A percentile compares a stretch with the other conserved stretches of the same genome.
These are phyloP conservation scores for Caenorhabditis angaria DNA, from an alignment of 2,888 invertebrate species.

Conservation along the genomic window DNA sequence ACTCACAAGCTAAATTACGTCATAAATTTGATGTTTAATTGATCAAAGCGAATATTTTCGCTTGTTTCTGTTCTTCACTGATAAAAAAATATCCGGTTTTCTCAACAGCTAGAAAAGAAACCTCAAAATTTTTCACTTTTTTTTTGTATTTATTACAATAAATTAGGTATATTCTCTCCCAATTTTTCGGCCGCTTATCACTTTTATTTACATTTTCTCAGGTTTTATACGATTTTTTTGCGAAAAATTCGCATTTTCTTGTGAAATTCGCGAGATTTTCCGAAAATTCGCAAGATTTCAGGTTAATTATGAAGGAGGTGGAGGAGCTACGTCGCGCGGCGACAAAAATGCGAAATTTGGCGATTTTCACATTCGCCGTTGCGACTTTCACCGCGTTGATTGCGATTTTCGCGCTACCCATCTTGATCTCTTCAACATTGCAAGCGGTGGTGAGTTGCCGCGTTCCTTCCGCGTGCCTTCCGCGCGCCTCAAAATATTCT, in stretches of 20 bases:
- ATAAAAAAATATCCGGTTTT: neutral
- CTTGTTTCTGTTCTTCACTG: too few species aligned
- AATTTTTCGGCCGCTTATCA: neutral
- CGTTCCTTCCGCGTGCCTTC: neutral
- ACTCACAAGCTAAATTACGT: too few species aligned
- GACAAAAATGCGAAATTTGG: slow-evolving; percentile 29
- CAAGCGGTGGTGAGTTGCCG: slow-evolving; percentile 26
- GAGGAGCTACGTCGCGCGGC: slow-evolving; percentile 9
- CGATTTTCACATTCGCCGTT: slow-evolving; percentile 34
- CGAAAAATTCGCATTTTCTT: too few species aligned
- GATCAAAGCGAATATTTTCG: too few species aligned
- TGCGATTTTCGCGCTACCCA: slow-evolving; percentile 29
- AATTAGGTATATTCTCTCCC: neutral
- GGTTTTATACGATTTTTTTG: neutral
- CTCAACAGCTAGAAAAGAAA: too few species aligned
- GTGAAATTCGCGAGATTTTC: too few species aligned
- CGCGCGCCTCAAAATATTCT: neutral
- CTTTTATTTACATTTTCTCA: neutral
- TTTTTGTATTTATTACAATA: too few species aligned
- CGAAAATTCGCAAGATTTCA: neutral
- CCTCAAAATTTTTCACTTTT: too few species aligned
- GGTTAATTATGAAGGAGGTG: neutral
- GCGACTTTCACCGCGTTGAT: slow-evolving; percentile 28
- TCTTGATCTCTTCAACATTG: slow-evolving; percentile 35
- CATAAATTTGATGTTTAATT: too few species aligned